Base-by-base conservation (phyloP, 2,888 invertebrate genomes). In the Meta bourneti region DNA sequence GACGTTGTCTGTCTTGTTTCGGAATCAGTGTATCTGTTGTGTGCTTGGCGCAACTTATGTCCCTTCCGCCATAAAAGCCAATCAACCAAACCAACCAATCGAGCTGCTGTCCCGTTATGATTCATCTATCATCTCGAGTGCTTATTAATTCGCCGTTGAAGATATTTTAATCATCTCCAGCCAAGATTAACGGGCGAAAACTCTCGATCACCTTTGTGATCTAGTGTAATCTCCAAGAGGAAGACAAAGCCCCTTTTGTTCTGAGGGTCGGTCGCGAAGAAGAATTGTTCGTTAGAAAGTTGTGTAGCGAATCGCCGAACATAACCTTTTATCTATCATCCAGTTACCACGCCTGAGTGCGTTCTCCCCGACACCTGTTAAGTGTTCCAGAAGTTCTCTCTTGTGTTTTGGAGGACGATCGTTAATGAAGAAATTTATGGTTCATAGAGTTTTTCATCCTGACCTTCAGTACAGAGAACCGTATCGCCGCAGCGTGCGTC, bases 401-500 rank as follows among this genome's bases (percentile, higher is more conserved):
- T 34, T 34, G 34, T 34, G 34, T 34, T 34, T 4, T 34, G 4
- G 34, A 34, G 34, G 34, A 34, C 52, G 69, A 54, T 69, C 74
- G 84, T 61, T 90, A 90, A 90, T 85, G 80, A 90, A 80, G 79
- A 90, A 85, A 84, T 84, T 85, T 85, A 79, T 90, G 90, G 90
- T 85, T 84, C 84, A 85, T 11, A 52, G 84, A 49, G 78, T 84
- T 72, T 79, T 78, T 49, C 75, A 7, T 71, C 80, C 74, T 90
- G 90, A 90, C 90, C 90, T 90, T 85, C 85, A 80, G 77, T 78
- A 19, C 48, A 7, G 19, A 54, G 74, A 9, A 19, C n/a, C 69
- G 48, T 61, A 51, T 77, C 51, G 51, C 71, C 71, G 49, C 71
- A 16, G 34, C 51, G 49, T 34, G 71, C 61, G 54, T 61, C 75